Base-by-base conservation (phyloP, 2,888 invertebrate genomes). In the Xanthostigma xanthostigma region DNA sequence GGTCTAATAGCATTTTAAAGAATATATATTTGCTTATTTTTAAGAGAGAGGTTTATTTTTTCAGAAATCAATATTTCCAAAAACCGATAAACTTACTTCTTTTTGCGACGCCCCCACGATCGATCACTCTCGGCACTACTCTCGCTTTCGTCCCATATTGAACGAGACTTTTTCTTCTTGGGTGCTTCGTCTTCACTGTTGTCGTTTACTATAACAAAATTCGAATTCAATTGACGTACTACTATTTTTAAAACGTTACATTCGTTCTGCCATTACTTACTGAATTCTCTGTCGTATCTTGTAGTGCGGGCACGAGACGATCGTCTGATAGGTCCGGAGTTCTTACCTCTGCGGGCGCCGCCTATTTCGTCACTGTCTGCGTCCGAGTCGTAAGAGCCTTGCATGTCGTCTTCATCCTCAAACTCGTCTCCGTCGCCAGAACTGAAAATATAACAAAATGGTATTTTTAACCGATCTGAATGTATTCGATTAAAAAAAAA, bases 121-220 rank as follows among this genome's bases (percentile, higher is more conserved):
- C 70, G 71, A 50, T 79, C 80, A 41, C 78, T 78, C 45, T 78
- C 78, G 46, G 75, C 75, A 39, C 74, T 73, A 39, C 74, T 73
- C 45, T 74, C 74, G 0, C 76, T 72, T 47, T 77, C 77, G 34
- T 73, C 74, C 68, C 76, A 78, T 49, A 72, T 70, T 0, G 74
- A 72, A 55, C 73, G 71, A 48, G 74, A 76, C 53, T 77, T 78
- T 57, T 74, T 75, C 48, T 69, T 66, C 50, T 71, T 71, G 13
- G 73, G 72, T 4, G 67, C 66, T 49, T 73, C 72, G 53, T 75
- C 74, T n/a, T 74, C 75, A 46, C 76, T 75, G 52, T 67, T 69
- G 50, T 73, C 71, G 50, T 79, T 73, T 49, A 73, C 66, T 14
- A 68, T 62, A 49, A 10, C 37, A 42, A 41, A 12, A 38, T 12